phyloP scores from a whole-genome alignment of 2,113 vertebrate species.

The Cheirogaleus medius region DNA sequence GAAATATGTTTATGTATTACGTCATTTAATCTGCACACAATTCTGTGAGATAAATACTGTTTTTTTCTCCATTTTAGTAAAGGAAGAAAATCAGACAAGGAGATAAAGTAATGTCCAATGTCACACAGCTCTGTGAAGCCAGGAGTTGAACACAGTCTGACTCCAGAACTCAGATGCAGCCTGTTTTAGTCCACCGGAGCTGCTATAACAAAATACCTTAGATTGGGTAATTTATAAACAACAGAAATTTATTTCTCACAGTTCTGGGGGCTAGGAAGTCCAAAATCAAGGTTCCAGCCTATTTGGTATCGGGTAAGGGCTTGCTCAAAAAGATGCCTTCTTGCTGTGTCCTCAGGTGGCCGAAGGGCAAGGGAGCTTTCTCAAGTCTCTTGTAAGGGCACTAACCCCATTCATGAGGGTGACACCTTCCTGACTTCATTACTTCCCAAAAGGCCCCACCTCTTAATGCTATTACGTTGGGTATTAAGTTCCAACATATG shows the following conservation, averaged over 20 bases:
- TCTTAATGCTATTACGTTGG: not conserved
- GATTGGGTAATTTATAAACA: not conserved
- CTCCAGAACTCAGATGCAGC: not conserved
- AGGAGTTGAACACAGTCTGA: not conserved
- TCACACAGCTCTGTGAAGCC: not conserved
- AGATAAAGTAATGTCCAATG: not conserved
- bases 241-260: not conserved
- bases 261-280: not conserved
- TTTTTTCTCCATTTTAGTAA: not conserved
- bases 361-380: not conserved
- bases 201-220: not conserved
- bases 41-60: not conserved
- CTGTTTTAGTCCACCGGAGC: not conserved
- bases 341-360: not conserved
- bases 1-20: conserved; percentile 11
- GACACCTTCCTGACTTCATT: not conserved
- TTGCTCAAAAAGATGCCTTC: not conserved
- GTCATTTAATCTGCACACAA: not conserved
- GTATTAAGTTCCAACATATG: not conserved
- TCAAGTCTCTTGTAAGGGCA: not conserved
- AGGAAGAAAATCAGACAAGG: not conserved
- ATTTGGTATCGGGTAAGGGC: too few relatives aligned
- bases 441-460: not conserved
- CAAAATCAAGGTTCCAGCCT: not conserved
- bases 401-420: not conserved